Evolutionary conservation across 2,797 vertebrate genomes (phyloP).

Genomic region (Nyctalus aviator): DNA sequence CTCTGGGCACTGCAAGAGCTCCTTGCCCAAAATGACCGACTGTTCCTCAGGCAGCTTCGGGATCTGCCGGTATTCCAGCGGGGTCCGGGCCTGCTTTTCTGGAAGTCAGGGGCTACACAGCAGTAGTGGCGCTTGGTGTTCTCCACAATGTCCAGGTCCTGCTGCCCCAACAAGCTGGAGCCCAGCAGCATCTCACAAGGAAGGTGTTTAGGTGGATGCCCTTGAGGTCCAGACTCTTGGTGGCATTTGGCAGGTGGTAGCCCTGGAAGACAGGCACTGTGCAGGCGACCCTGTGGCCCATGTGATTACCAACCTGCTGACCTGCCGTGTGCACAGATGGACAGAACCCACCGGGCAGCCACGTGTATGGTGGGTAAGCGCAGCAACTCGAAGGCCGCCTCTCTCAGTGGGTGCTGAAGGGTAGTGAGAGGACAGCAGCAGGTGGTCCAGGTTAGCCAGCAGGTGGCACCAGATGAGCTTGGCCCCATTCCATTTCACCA

Average conservation of each 20-base stretch:
- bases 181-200: slow-evolving; percentile 71
- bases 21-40: slow-evolving; percentile 66
- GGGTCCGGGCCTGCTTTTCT: slow-evolving; percentile 31
- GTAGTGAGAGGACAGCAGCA: slow-evolving; percentile 79
- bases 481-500: slow-evolving; percentile 73
- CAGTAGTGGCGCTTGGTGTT: slow-evolving; percentile 77
- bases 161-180: neutral
- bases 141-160: slow-evolving; percentile 56
- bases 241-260: slow-evolving; percentile 75
- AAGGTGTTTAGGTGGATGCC: slow-evolving; percentile 79
- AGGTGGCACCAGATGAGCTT: slow-evolving; percentile 78
- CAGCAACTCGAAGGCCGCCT: slow-evolving; percentile 78
- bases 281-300: slow-evolving; percentile 68
- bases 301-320: slow-evolving; percentile 80
- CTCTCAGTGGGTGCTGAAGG: slow-evolving; percentile 81
- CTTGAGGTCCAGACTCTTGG: slow-evolving; percentile 76
- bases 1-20: slow-evolving; percentile 78
- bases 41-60: slow-evolving; percentile 75
- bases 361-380: slow-evolving; percentile 61
- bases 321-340: slow-evolving; percentile 68
- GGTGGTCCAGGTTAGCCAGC: slow-evolving; percentile 73
- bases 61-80: neutral
- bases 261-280: slow-evolving; percentile 78
- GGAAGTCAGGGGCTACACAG: slow-evolving; percentile 66
- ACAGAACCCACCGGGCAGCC: slow-evolving; percentile 73